Evolutionary conservation across 1,140 invertebrate species (phyloP), one percentile per base, ranked within the genome.

Genomic region (Diorhabda carinulata): DNA sequence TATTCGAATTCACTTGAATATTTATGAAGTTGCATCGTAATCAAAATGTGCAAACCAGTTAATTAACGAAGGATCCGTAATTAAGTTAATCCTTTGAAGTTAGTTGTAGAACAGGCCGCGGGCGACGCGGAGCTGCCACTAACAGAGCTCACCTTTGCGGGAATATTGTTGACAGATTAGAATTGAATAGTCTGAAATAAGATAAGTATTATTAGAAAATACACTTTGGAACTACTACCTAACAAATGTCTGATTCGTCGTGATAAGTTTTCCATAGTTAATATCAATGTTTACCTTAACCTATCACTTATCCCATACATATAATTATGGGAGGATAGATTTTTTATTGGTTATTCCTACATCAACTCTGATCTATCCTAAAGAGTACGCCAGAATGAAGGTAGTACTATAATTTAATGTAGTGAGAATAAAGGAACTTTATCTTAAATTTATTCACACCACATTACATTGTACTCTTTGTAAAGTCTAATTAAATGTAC

Each of bases 1-100:
- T 72, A 74, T 76, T 74, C 68, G 62, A 66, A 72, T 74, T 74
- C 61, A 43, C 44, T 61, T 74, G 74, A 76, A 76, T 76, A 77
- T 77, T 77, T 76, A 76, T 75, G 71, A 75, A 73, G 76, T 70
- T 69, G 69, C 64, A 74, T 69, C 61, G 72, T 73, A 77, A 77
- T 77, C 74, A 75, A 72, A 75, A 75, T 70, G 70, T 70, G 68
- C 68, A 70, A 71, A 72, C 71, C 73, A 71, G 74, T 71, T 76
- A 76, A 76, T 76, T 76, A 72, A 72, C 68, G 71, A 74, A 74
- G 72, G 68, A 76, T 73, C 66, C 57, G 64, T 73, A 76, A 76
- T 76, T 73, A 60, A 71, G 72, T 76, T 74, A 72, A 68, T 69
- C 70, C 72, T 71, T 70, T 71, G 74, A 71, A 73, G 67, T 52